Evolutionary conservation across 2,888 invertebrate genomes (phyloP), one percentile per base, ranked within the genome.

Genomic region (Lithophane leautieri): DNA sequence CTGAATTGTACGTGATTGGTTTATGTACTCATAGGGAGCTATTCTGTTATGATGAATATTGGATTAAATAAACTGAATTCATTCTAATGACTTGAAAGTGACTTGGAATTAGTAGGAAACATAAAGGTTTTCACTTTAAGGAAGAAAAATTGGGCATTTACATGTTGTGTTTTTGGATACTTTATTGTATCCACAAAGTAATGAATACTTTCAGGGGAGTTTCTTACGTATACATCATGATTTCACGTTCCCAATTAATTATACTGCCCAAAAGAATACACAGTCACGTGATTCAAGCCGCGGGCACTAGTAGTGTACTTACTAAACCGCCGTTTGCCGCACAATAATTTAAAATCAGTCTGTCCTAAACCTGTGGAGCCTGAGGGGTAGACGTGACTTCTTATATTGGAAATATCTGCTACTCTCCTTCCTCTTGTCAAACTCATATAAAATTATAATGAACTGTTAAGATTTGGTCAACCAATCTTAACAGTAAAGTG

Each of bases 1-100:
- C 54, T 72, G 22, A 68, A 68, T 67, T 56, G 28, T 52, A 61
- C 22, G 61, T 82, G 78, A 76, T 76, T 67, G 61, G 54, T 56
- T 58, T 66, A 82, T 44, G 22, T 61, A 54, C 66, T 66, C 14
- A 54, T 60, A 16, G 28, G 34, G 12, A 47, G 78, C 4, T 14
- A 12, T 56, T 66, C 19, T 47, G 52, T 65, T 47, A 63, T 58
- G 25, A 58, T 63, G 19, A 54, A 54, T 47, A 54, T 28, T 40
- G 7, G 60, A 61, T 47, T 40, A 22, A 19, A 50, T 54, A 22
- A 71, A 54, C 47, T 62, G 4, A 28, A 73, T 34, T 56, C 14
- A 73, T 34, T 56, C 14, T 25, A 7, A 62, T 47, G 44, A 54
- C n/a, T 14, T n/a, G 4, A 54, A 54, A n/a, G n/a, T 54, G 12